These are phyloP conservation scores for Agrotis exclamationis DNA, from an alignment of 2,888 invertebrate genomes.

Conservation along the genomic window DNA sequence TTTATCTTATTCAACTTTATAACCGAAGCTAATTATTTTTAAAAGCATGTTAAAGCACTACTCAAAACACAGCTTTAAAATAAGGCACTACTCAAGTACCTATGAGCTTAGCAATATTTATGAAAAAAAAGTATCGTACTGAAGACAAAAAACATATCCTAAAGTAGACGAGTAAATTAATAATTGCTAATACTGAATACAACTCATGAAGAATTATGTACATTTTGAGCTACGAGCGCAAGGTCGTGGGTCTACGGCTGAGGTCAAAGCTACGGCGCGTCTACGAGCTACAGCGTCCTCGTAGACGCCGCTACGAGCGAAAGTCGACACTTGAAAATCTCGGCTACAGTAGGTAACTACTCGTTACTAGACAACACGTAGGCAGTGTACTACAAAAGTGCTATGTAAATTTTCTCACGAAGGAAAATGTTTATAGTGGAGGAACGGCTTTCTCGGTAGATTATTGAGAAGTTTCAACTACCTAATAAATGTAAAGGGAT, in stretches of 20 bases:
- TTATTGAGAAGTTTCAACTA: neutral
- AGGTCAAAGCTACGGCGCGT: constrained; percentile 81
- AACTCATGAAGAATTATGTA: constrained; percentile 1
- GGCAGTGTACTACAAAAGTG: constrained; percentile 3
- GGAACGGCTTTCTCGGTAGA: neutral
- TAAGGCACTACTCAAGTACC: too few species aligned
- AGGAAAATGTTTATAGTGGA: neutral
- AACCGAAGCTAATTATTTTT: neutral
- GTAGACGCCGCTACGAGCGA: constrained; percentile 79
- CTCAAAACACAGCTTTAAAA: neutral
- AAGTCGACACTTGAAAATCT: constrained; percentile 77
- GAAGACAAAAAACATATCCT: too few species aligned
- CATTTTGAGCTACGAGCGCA: constrained; percentile 50
- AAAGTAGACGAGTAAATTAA: neutral
- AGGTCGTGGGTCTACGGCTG: constrained; percentile 72
- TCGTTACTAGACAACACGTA: constrained; percentile 53
- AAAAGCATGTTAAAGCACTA: neutral
- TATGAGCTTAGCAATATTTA: too few species aligned
- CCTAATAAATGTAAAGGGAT: neutral
- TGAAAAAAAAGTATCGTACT: too few species aligned
- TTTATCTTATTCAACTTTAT: neutral
- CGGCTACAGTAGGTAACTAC: constrained; percentile 73
- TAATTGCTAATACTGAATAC: neutral
- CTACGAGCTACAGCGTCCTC: constrained; percentile 81
- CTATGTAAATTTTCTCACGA: constrained; percentile 23